These are phyloP conservation scores for Micronycteris hirsuta DNA, from an alignment of 2,113 vertebrate genomes.

Conservation along the genomic window DNA sequence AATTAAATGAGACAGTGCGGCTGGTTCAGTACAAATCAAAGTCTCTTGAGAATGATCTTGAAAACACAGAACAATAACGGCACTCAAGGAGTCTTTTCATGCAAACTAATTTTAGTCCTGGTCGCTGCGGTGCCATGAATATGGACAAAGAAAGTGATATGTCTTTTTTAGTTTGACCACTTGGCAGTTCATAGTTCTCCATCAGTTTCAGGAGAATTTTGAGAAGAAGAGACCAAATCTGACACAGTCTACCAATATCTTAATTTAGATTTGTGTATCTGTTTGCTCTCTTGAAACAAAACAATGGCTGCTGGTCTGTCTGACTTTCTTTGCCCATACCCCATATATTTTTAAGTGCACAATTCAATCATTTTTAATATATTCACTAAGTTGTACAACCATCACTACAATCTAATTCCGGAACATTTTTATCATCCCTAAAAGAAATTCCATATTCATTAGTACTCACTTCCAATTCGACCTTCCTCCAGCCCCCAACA, in stretches of 20 bases:
- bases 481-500: neutral
- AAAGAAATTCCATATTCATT: neutral
- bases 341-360: neutral
- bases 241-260: neutral
- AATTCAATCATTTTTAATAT: neutral
- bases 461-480: neutral
- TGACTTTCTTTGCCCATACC: neutral
- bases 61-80: neutral
- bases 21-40: neutral
- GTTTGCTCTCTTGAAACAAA: neutral
- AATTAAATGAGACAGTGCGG: neutral
- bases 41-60: neutral
- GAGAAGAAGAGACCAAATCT: neutral
- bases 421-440: neutral
- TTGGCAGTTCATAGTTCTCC: neutral
- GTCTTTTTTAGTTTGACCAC: neutral
- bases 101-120: neutral
- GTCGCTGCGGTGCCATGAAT: neutral
- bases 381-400: neutral
- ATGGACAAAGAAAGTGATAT: neutral
- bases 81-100: neutral
- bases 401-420: neutral
- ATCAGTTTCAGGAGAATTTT: neutral
- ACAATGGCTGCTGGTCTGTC: neutral
- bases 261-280: neutral